These are phyloP conservation scores for Didymodactylos carnosus DNA, from an alignment of 2,888 invertebrate species.

Conservation along the genomic window DNA sequence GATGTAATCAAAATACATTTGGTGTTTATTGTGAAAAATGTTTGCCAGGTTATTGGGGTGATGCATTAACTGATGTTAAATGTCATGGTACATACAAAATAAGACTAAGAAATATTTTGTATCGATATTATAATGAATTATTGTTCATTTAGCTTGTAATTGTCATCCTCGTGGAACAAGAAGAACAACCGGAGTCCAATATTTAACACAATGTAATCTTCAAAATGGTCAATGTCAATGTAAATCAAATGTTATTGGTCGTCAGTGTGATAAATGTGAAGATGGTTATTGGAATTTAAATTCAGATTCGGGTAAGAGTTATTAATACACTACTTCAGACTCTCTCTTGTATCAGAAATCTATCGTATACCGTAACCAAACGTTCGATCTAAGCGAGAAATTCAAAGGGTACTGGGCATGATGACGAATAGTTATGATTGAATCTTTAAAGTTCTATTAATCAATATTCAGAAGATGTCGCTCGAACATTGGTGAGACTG, in stretches of 20 bases:
- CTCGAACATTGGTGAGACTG: too few relatives aligned
- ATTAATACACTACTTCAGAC: neutral
- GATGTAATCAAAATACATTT: constrained; percentile 84
- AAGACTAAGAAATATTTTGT: constrained; percentile 24
- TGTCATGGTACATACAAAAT: constrained; percentile 54
- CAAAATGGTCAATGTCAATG: constrained; percentile 22
- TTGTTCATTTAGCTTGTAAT: constrained; percentile 47
- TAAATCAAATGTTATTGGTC: constrained; percentile 19
- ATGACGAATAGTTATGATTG: too few relatives aligned
- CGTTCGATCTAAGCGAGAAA: too few relatives aligned
- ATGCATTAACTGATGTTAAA: constrained; percentile 67
- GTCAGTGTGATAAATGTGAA: constrained; percentile 21
- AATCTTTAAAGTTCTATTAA: too few relatives aligned
- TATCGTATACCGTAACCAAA: too few relatives aligned
- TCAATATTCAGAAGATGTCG: too few relatives aligned
- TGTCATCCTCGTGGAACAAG: constrained; percentile 21
- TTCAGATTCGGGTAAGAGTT: constrained; percentile 17
- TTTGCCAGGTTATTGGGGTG: constrained; percentile 73
- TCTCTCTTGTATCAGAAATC: neutral
- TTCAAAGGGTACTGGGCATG: too few relatives aligned
- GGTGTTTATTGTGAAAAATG: constrained; percentile 78
- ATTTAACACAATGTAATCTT: constrained; percentile 45
- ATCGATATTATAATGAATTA: constrained; percentile 21
- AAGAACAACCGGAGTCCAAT: neutral
- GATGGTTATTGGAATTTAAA: constrained; percentile 21